These are phyloP conservation scores for Synchiropus splendidus DNA, from an alignment of 2,113 vertebrate genomes.

Conservation along the genomic window DNA sequence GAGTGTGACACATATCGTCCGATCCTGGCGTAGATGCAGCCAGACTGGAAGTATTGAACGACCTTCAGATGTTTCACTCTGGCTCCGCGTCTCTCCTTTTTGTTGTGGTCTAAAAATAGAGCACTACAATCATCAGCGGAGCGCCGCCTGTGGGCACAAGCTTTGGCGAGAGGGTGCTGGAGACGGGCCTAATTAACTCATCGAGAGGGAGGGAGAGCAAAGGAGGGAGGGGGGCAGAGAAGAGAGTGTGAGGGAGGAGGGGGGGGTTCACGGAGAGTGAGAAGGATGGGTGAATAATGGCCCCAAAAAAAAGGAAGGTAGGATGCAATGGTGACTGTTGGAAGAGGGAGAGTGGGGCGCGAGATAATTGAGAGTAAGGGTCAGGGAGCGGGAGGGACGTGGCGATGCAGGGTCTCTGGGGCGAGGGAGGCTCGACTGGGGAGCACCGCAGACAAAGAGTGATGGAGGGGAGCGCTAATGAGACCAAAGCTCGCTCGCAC, in stretches of 20 bases:
- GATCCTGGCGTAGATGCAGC: slow-evolving; percentile 13
- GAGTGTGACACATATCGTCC: not conserved
- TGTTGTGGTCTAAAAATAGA: slow-evolving; percentile 67
- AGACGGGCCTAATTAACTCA: slow-evolving; percentile 71
- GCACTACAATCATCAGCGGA: slow-evolving; percentile 31
- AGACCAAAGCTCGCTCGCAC: slow-evolving; percentile 39
- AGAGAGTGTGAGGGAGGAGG: slow-evolving; percentile 12
- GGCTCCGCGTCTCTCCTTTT: slow-evolving; percentile 38
- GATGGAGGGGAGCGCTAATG: slow-evolving; percentile 60
- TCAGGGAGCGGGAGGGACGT: slow-evolving; percentile 30
- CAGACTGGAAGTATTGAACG: slow-evolving; percentile 35
- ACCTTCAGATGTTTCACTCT: slow-evolving; percentile 56
- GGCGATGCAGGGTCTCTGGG: slow-evolving; percentile 44
- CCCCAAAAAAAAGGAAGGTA: slow-evolving; percentile 25
- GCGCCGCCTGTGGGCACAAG: slow-evolving; percentile 50
- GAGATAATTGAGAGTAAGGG: slow-evolving; percentile 48
- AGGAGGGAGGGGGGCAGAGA: slow-evolving; percentile 20
- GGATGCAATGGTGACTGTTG: slow-evolving; percentile 37
- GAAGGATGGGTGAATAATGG: slow-evolving; percentile 42
- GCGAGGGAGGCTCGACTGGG: slow-evolving; percentile 33
- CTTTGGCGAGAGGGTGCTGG: slow-evolving; percentile 55
- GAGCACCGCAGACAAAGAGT: slow-evolving; percentile 41
- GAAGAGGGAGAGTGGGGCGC: slow-evolving; percentile 30
- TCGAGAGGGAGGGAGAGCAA: too few species aligned
- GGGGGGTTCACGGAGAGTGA: too few species aligned